These are phyloP conservation scores for Corbicula japonica DNA, from an alignment of 2,888 invertebrate species.

Conservation along the genomic window DNA sequence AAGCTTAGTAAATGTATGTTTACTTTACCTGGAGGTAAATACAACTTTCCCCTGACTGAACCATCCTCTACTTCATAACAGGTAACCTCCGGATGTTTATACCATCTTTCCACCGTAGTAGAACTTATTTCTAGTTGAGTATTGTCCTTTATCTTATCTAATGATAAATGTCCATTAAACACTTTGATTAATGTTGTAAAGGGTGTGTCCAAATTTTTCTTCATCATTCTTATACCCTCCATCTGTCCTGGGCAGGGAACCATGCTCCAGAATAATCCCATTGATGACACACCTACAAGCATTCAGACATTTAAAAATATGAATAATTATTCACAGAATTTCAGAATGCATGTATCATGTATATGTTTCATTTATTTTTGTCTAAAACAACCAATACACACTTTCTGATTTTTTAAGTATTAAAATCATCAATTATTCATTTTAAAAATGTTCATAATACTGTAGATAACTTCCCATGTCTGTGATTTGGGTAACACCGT, in stretches of 20 bases:
- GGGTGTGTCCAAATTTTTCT: slow-evolving; percentile 71
- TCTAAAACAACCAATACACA: not conserved
- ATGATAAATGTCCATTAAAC: slow-evolving; percentile 58
- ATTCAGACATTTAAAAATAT: not conserved
- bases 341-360: not conserved
- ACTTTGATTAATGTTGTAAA: slow-evolving; percentile 59
- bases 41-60: slow-evolving; percentile 75
- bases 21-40: slow-evolving; percentile 71
- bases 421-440: not conserved
- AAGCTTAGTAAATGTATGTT: not conserved
- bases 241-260: slow-evolving; percentile 64
- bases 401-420: not conserved
- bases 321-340: too few relatives aligned
- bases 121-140: slow-evolving; percentile 30
- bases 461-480: not conserved
- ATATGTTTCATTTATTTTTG: not conserved
- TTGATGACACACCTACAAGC: slow-evolving; percentile 73
- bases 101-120: slow-evolving; percentile 65
- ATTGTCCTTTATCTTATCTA: slow-evolving; percentile 42
- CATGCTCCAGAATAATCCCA: slow-evolving; percentile 82
- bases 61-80: slow-evolving; percentile 68
- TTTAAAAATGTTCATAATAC: not conserved
- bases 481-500: not conserved
- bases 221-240: slow-evolving; percentile 68
- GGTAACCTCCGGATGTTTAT: slow-evolving; percentile 67